Evolutionary conservation across 2,888 invertebrate genomes (phyloP), one percentile per base, ranked within the genome.

Genomic region (Drosophila paracracens): DNA sequence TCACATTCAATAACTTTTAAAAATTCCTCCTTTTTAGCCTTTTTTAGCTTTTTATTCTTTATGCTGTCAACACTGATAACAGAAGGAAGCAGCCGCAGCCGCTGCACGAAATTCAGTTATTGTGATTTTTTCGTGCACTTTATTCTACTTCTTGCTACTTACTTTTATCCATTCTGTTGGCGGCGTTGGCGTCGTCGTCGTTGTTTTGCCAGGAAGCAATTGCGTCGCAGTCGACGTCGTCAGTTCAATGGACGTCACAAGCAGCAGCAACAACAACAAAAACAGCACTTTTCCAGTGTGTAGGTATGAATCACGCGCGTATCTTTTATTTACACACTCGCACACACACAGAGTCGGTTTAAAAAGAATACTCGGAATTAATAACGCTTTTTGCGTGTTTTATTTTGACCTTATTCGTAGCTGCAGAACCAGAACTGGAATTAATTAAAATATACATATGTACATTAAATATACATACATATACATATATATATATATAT

Each of bases 351-450:
- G 38, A 51, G 27, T 35, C 48, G 52, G 61, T 64, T 69, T 83
- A 52, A 70, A 60, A 67, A 60, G 70, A 83, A 72, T 83, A 83
- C 76, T 70, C 66, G 79, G 89, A 85, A 89, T 88, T 81, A 59
- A 83, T 11, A 77, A 68, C 60, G 72, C 74, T 88, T 75, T 81
- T 81, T 84, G 78, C 69, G 74, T 87, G 71, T 74, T 83, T 87
- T 84, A 89, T 87, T 87, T 90, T 87, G 90, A 87, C 90, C 84
- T 76, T 87, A 87, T 90, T 90, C 76, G 90, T 79, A 66, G 77
- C 77, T 81, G 35, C 67, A 61, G 75, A 76, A 71, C 54, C 76
- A 76, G 76, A 82, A 81, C 73, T 66, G 58, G 35, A 81, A 80
- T 82, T 71, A 77, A 86, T 79, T 74, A 74, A 77, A 74, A 81